Evolutionary conservation across 2,113 vertebrate species (phyloP).

Genomic region (Notechis scutatus): DNA sequence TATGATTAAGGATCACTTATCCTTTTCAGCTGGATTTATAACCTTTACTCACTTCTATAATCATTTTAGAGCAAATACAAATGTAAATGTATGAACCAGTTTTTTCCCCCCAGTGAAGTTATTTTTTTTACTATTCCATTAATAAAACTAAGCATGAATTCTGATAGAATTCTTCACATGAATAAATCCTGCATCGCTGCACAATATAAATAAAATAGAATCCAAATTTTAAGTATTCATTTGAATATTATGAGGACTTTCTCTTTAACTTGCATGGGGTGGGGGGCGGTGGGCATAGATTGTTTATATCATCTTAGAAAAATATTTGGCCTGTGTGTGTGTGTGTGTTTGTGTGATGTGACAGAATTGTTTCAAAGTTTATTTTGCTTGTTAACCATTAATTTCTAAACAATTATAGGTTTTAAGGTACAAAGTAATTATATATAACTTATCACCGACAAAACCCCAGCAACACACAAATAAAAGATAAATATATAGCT

Average conservation of each 20-base stretch:
- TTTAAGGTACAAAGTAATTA: neutral
- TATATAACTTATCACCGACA: neutral
- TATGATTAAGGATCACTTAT: neutral
- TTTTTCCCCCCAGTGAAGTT: neutral
- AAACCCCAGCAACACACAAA: neutral
- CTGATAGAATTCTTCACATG: neutral
- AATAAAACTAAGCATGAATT: neutral
- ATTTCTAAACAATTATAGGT: neutral
- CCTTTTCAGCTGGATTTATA: neutral
- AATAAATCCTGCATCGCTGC: neutral
- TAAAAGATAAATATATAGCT: neutral
- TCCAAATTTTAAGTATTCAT: neutral
- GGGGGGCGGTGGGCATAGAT: neutral
- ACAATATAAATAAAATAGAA: neutral
- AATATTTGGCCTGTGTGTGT: neutral
- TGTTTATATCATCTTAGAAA: neutral
- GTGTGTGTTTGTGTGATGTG: neutral
- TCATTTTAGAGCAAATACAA: neutral
- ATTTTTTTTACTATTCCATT: neutral
- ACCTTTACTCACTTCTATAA: neutral
- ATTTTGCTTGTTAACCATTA: neutral
- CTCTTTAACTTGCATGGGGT: neutral
- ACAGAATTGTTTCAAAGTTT: neutral
- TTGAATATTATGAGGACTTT: neutral
- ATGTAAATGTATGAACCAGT: neutral